These are phyloP conservation scores for Dicerorhinus sumatrensis DNA, from an alignment of 2,113 vertebrate genomes.

Conservation along the genomic window DNA sequence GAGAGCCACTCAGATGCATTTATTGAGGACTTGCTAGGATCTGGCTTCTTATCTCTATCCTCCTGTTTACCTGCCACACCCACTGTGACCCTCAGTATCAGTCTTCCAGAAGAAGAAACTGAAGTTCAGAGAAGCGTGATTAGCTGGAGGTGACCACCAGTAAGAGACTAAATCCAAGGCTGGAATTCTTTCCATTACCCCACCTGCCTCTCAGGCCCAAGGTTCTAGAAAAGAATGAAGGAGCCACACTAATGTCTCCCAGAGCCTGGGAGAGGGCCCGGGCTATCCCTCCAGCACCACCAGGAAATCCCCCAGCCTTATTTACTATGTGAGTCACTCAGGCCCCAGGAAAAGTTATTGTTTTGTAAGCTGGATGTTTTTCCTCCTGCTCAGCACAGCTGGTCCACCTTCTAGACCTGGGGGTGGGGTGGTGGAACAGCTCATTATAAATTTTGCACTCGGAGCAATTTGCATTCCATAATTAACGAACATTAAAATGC, in stretches of 20 bases:
- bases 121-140: not conserved
- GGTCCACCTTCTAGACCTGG: conserved; percentile 64
- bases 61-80: not conserved
- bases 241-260: accelerated
- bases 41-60: not conserved
- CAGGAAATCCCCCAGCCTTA: accelerated
- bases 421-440: conserved; percentile 47
- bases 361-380: conserved; percentile 17
- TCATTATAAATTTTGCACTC: conserved; percentile 66
- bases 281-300: accelerated
- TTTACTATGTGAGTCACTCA: accelerated
- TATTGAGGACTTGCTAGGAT: not conserved
- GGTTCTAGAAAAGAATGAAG: too few relatives aligned
- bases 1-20: not conserved
- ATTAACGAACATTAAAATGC: conserved; percentile 81
- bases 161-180: not conserved
- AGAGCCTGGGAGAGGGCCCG: not conserved
- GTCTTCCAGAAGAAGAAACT: not conserved
- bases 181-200: not conserved
- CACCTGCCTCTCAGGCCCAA: not conserved
- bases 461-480: conserved; percentile 79
- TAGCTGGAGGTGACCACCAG: not conserved
- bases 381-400: conserved; percentile 51
- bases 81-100: not conserved
- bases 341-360: conserved; percentile 28